These are phyloP conservation scores for Romanogobio albipinnatus DNA, from an alignment of 2,113 vertebrate species.

Conservation along the genomic window DNA sequence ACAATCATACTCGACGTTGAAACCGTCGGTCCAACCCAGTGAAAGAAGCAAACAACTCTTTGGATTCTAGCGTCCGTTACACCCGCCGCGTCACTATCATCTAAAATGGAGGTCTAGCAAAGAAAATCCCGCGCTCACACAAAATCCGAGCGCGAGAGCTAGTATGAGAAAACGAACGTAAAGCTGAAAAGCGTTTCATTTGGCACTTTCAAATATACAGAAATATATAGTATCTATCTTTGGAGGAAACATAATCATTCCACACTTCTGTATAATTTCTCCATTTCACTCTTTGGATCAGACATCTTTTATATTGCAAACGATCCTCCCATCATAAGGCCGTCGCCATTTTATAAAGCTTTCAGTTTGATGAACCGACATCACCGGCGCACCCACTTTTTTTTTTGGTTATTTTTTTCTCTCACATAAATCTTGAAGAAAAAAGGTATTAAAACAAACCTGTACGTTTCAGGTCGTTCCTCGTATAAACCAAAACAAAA, in stretches of 20 bases:
- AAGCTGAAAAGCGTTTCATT: constrained; percentile 46
- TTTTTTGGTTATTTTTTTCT: constrained; percentile 56
- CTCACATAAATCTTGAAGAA: no score
- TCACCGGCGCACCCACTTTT: constrained; percentile 45
- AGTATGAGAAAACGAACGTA: constrained; percentile 61
- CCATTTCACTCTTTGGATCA: constrained; percentile 72
- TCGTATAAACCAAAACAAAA: constrained; percentile 27
- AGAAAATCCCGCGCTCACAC: constrained; percentile 69
- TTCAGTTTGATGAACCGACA: constrained; percentile 67
- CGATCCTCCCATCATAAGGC: constrained; percentile 75
- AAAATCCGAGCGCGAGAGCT: constrained; percentile 75
- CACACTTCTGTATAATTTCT: constrained; percentile 63
- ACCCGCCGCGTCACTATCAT: constrained; percentile 74
- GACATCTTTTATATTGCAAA: constrained; percentile 58
- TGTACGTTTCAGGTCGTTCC: background rate
- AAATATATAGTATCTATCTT: constrained; percentile 62
- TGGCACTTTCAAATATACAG: constrained; percentile 57
- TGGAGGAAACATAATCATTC: constrained; percentile 58
- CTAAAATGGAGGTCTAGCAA: constrained; percentile 53
- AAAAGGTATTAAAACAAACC: background rate
- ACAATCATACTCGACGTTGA: background rate
- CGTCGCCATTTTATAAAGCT: constrained; percentile 72
- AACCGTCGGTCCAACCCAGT: constrained; percentile 57
- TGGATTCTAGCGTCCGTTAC: constrained; percentile 84
- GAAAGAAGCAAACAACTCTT: constrained; percentile 85